phyloP scores from a whole-genome alignment of 92 coral and sea anemone genomes.

The Actinostola sp. region DNA sequence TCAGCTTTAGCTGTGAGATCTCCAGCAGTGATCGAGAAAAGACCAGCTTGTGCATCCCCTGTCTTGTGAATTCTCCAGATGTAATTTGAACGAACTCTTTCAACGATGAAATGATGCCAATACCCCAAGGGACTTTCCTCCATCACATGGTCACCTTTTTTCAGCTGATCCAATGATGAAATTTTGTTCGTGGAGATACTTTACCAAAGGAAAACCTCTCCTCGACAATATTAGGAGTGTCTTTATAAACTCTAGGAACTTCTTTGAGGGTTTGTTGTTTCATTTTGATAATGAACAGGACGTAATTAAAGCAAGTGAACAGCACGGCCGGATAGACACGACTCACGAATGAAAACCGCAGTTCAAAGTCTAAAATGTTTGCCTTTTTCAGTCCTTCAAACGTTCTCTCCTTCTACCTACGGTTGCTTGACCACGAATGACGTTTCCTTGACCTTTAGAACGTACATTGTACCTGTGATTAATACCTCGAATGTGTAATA shows the following conservation, averaged over 20 bases:
- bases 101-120: constrained; percentile 92
- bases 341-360: not conserved
- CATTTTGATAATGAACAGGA: not conserved
- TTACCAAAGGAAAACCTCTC: constrained; percentile 62
- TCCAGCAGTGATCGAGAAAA: constrained; percentile 63
- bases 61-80: constrained; percentile 86
- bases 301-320: not conserved
- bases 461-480: not conserved
- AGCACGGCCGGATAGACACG: not conserved
- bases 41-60: constrained; percentile 75
- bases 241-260: not conserved
- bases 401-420: not conserved
- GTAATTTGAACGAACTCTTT: constrained; percentile 72
- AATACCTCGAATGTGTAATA: not conserved
- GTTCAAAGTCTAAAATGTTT: not conserved
- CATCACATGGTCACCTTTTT: constrained; percentile 85
- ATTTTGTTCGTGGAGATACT: constrained; percentile 81
- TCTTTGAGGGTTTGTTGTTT: constrained; percentile 14
- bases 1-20: constrained; percentile 74
- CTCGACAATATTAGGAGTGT: constrained; percentile 20
- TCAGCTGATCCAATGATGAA: constrained; percentile 65
- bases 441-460: constrained; percentile 1
- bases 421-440: constrained; percentile 27
- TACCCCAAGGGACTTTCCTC: constrained; percentile 87
- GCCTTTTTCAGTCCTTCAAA: not conserved